Evolutionary conservation across 2,113 vertebrate genomes (phyloP).

Genomic region (Promerops cafer): DNA sequence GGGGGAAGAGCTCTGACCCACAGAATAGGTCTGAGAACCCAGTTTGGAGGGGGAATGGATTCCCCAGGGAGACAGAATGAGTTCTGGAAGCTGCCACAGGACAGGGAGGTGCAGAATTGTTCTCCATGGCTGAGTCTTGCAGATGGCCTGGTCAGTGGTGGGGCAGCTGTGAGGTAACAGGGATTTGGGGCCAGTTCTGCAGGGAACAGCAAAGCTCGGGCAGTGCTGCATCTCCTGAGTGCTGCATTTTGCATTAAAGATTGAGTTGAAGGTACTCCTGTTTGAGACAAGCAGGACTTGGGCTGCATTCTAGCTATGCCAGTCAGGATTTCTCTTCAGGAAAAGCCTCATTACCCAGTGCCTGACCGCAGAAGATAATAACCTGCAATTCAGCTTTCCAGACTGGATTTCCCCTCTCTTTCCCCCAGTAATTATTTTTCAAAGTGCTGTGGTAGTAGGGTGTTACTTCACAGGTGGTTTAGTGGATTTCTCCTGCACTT

Average conservation of each 20-base stretch:
- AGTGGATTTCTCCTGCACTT: background rate
- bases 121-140: background rate
- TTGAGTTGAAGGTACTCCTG: background rate
- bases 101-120: background rate
- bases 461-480: background rate
- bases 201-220: background rate
- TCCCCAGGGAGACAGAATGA: background rate
- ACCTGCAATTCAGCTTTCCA: background rate
- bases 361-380: background rate
- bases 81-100: background rate
- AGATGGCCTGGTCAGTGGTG: background rate
- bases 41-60: background rate
- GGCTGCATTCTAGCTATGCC: background rate
- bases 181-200: background rate
- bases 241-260: background rate
- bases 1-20: background rate
- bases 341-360: background rate
- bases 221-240: fast-evolving
- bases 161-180: background rate
- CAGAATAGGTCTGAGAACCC: fast-evolving
- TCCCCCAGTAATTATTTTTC: background rate
- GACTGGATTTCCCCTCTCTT: background rate
- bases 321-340: conserved; percentile 6
- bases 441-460: background rate
- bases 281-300: background rate